Evolutionary conservation across 2,113 vertebrate genomes (phyloP).

Genomic region (Collichthys lucidus): DNA sequence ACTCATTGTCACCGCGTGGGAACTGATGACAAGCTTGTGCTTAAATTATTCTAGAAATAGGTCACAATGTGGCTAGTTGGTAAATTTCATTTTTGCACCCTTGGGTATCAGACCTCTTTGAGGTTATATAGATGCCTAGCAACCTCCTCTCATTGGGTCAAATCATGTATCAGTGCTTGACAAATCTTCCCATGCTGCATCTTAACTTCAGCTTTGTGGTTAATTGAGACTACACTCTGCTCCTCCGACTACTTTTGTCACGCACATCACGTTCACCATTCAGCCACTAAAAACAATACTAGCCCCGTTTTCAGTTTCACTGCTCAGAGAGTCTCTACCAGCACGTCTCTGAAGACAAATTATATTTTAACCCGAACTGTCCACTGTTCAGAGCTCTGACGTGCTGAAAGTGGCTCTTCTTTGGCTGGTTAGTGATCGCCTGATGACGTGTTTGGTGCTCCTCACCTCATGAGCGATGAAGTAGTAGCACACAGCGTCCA

Average conservation of each 20-base stretch:
- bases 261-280: background rate
- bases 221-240: background rate
- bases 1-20: background rate
- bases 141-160: slow-evolving; percentile 45
- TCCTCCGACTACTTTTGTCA: background rate
- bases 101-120: background rate
- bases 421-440: slow-evolving; percentile 44
- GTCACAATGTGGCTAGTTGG: background rate
- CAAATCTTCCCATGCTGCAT: background rate
- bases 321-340: background rate
- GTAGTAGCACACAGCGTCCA: slow-evolving; percentile 93
- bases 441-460: slow-evolving; percentile 56
- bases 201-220: background rate
- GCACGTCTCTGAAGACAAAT: background rate
- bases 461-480: slow-evolving; percentile 88
- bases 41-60: background rate
- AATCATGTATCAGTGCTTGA: background rate
- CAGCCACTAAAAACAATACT: background rate
- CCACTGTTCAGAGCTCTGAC: slow-evolving; percentile 70
- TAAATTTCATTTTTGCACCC: background rate
- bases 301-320: background rate
- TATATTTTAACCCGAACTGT: background rate
- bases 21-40: background rate
- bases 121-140: background rate
- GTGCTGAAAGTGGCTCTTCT: slow-evolving; percentile 72